Evolutionary conservation across 2,888 invertebrate genomes (phyloP).

Genomic region (Lypha dubia): DNA sequence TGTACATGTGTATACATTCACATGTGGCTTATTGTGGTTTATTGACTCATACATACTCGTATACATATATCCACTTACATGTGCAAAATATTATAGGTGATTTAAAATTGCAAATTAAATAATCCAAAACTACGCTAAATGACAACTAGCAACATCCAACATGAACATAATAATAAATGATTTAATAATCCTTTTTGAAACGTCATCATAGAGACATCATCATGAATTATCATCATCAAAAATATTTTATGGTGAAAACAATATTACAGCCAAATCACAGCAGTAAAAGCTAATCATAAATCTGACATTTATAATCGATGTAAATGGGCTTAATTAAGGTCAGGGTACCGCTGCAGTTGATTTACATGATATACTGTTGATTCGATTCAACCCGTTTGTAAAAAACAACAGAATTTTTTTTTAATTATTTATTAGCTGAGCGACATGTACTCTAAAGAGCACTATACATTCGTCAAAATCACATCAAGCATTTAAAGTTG

Average conservation of each 20-base stretch:
- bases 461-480: too few species aligned
- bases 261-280: background rate
- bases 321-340: background rate
- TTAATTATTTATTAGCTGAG: too few species aligned
- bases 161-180: conserved; percentile 20
- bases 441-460: too few species aligned
- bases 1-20: background rate
- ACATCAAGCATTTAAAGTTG: too few species aligned
- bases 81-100: background rate
- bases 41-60: too few species aligned
- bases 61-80: too few species aligned
- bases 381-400: too few species aligned
- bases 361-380: too few species aligned
- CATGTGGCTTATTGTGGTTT: conserved; percentile 5
- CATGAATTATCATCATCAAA: background rate
- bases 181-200: background rate
- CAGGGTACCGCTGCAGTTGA: too few species aligned
- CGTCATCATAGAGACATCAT: background rate
- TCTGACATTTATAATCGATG: conserved; percentile 6
- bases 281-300: conserved; percentile 7
- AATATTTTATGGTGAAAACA: background rate
- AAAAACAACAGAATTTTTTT: too few species aligned
- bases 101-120: background rate
- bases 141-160: conserved; percentile 18
- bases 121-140: background rate